phyloP scores from a whole-genome alignment of 2,888 invertebrate species.

The Andrena camellia region DNA sequence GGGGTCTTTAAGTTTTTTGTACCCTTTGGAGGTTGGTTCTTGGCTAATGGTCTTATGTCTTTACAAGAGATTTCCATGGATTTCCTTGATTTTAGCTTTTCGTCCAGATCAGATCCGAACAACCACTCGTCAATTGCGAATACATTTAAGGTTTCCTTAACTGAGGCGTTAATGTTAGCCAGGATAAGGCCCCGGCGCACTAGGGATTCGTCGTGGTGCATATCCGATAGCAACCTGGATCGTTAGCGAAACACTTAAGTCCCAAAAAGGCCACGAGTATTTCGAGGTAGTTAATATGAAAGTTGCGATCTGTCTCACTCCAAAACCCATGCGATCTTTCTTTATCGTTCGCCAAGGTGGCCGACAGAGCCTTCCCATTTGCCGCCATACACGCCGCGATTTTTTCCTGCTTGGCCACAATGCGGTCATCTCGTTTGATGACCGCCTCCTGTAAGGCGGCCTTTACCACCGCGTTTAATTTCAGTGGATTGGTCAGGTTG shows the following conservation, averaged over 20 bases:
- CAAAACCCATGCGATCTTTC: too few species aligned
- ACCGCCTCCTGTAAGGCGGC: background rate
- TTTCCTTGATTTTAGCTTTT: background rate
- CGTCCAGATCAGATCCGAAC: background rate
- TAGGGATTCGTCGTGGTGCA: background rate
- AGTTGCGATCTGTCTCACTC: too few species aligned
- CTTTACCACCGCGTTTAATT: background rate
- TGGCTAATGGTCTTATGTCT: background rate
- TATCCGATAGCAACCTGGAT: too few species aligned
- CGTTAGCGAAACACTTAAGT: too few species aligned
- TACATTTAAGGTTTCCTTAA: background rate
- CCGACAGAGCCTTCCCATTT: background rate
- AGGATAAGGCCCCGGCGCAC: background rate
- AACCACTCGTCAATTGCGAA: background rate
- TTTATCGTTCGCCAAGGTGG: too few species aligned
- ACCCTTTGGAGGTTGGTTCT: background rate
- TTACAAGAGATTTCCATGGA: background rate
- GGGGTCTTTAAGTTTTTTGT: background rate
- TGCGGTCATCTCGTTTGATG: background rate
- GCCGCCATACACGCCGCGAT: constrained; percentile 5
- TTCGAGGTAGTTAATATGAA: too few species aligned
- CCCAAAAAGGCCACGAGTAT: too few species aligned
- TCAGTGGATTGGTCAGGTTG: background rate
- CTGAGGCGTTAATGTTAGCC: background rate
- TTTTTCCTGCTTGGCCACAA: background rate